phyloP scores from a whole-genome alignment of 2,888 invertebrate species.

The Megalurothrips usitatus region DNA sequence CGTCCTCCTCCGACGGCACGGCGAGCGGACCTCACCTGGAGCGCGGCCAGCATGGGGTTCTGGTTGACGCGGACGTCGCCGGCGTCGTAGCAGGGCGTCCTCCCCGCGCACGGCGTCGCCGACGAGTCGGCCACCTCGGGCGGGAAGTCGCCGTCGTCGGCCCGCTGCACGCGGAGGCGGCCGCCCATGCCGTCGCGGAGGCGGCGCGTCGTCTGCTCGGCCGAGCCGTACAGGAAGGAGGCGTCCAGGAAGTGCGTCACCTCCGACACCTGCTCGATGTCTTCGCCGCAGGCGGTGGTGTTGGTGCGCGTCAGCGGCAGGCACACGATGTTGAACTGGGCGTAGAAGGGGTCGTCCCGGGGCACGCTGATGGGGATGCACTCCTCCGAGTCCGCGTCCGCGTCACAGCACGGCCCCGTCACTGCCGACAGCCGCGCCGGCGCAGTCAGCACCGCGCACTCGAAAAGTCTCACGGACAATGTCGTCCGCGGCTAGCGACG shows the following conservation, averaged over 20 bases:
- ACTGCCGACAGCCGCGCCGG: not conserved
- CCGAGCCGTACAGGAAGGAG: constrained; percentile 43
- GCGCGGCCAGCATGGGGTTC: constrained; percentile 4
- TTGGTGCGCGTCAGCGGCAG: constrained; percentile 46
- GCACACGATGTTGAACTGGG: constrained; percentile 41
- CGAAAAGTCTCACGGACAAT: not conserved
- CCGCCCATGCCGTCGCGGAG: constrained; percentile 36
- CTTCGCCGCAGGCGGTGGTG: constrained; percentile 60
- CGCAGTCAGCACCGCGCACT: not conserved
- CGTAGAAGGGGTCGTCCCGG: constrained; percentile 43
- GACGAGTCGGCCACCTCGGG: not conserved
- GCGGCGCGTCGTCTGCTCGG: constrained; percentile 33
- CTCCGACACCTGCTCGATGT: constrained; percentile 37
- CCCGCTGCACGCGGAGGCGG: not conserved
- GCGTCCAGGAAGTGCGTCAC: constrained; percentile 40
- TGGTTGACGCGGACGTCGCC: not conserved
- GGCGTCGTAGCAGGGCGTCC: not conserved
- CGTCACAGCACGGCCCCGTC: constrained; percentile 55
- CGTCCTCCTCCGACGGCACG: not conserved
- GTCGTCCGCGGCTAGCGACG: too few relatives aligned
- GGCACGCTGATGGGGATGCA: constrained; percentile 46
- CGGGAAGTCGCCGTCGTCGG: not conserved
- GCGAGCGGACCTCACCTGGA: not conserved
- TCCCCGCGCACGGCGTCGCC: not conserved
- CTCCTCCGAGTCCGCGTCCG: constrained; percentile 48